Base-by-base conservation (phyloP, 1,140 invertebrate species). In the Habropoda laboriosa region DNA sequence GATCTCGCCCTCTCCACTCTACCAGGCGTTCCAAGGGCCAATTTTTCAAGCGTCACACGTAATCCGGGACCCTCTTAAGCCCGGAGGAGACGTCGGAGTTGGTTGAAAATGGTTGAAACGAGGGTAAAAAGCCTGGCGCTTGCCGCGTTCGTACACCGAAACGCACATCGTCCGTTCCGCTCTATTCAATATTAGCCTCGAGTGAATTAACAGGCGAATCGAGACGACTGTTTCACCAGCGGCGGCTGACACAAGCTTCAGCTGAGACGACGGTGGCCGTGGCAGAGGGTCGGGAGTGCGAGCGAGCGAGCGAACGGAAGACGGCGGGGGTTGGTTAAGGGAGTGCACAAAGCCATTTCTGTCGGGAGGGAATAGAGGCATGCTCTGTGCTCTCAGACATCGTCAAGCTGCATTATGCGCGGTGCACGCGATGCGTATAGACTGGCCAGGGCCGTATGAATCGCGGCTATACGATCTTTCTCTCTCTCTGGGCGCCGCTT, bases 301-400 rank as follows among this genome's bases (percentile, higher is more conserved):
- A 40, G 10, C 42, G 24, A 35, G 72, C 30, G 72, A 57, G n/a
- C n/a, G 35, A 71, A 60, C 81, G 63, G 81, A 51, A 45, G 63
- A 42, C 49, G 68, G 45, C 13, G 60, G 68, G 77, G 47, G 45
- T 70, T n/a, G 63, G 68, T 76, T 75, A 75, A 79, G 80, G 85
- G 80, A 83, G 73, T 32, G 80, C 76, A 86, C 85, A 86, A 86
- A 86, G 85, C 80, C 80, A 76, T 81, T 70, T 86, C 80, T 86
- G 85, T 86, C 68, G 61, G 80, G 72, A 77, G 76, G 76, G 76
- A 86, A 86, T 83, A 86, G 85, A 86, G 80, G 70, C 77, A 57
- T 82, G 81, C 84, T 82, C 84, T 86, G 81, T 86, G 76, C 71
- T 83, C 79, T 77, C 83, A 86, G 83, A 79, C 83, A 86, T 79